A percentile compares a stretch with the other conserved stretches of the same genome.
Conservation (phyloP, 1,140 invertebrate species). For the Bombus sibiricus region DNA sequence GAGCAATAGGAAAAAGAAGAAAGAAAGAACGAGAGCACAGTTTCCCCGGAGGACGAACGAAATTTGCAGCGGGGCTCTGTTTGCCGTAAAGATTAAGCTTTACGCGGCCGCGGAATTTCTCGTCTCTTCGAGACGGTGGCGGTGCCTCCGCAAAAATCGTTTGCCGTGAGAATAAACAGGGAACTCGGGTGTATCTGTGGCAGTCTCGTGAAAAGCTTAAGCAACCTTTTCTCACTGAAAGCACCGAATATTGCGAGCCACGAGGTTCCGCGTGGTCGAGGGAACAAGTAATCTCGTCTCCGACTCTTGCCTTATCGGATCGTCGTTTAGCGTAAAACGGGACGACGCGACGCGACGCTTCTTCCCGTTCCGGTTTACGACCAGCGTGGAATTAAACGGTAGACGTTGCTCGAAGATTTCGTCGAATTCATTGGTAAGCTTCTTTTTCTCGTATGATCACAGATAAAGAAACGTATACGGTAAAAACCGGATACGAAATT, state of each 20-base stretch:
- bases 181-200: conserved; percentile 52
- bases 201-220: conserved; percentile 55
- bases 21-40: background rate
- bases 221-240: conserved; percentile 58
- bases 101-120: conserved; percentile 7
- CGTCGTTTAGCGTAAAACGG: conserved; percentile 40
- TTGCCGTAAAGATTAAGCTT: conserved; percentile 44
- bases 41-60: background rate
- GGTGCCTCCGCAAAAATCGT: conserved; percentile 56
- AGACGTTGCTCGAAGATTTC: conserved; percentile 1
- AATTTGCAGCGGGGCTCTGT: background rate
- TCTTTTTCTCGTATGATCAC: background rate
- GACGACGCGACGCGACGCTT: conserved; percentile 8
- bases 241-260: conserved; percentile 57
- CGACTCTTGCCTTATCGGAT: conserved; percentile 51
- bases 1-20: background rate
- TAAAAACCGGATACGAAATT: background rate
- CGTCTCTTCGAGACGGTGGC: background rate
- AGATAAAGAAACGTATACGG: background rate
- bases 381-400: conserved; percentile 52
- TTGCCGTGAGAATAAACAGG: conserved; percentile 57
- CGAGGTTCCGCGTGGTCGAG: conserved; percentile 24
- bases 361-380: conserved; percentile 2
- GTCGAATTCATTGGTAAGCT: background rate
- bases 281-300: conserved; percentile 59